These are phyloP conservation scores for Actenoides hombroni DNA, from an alignment of 2,113 vertebrate genomes.

Conservation along the genomic window DNA sequence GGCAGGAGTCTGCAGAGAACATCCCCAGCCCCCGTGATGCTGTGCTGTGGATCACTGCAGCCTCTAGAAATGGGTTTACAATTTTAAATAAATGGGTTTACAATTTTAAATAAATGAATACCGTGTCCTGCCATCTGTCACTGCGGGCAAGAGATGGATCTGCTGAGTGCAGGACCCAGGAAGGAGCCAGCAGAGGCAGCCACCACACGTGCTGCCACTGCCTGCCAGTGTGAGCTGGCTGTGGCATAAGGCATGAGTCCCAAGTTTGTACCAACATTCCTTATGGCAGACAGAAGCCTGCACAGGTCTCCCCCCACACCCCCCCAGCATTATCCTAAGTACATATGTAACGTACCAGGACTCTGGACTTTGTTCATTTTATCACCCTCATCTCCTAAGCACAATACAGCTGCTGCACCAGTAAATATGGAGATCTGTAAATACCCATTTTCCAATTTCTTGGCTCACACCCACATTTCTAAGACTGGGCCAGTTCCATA, in stretches of 20 bases:
- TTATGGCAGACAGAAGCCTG: neutral
- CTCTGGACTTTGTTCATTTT: neutral
- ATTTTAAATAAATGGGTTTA: neutral
- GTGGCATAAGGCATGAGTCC: neutral
- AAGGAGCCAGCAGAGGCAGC: neutral
- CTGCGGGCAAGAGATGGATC: fast-evolving
- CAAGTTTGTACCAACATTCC: neutral
- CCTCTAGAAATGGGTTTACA: neutral
- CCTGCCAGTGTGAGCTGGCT: neutral
- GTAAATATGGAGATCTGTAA: neutral
- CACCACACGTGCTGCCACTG: neutral
- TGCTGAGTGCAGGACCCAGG: neutral
- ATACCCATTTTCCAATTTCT: neutral
- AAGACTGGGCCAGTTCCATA: neutral
- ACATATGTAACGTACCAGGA: neutral
- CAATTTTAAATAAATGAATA: neutral
- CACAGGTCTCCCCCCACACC: neutral
- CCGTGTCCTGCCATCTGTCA: neutral
- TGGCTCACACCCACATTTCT: neutral
- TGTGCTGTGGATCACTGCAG: neutral
- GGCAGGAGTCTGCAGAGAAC: neutral
- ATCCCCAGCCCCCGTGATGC: fast-evolving
- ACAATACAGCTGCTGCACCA: neutral
- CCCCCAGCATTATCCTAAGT: neutral
- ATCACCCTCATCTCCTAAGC: neutral